phyloP scores from a whole-genome alignment of 2,888 invertebrate genomes.

The Amiota minor region DNA sequence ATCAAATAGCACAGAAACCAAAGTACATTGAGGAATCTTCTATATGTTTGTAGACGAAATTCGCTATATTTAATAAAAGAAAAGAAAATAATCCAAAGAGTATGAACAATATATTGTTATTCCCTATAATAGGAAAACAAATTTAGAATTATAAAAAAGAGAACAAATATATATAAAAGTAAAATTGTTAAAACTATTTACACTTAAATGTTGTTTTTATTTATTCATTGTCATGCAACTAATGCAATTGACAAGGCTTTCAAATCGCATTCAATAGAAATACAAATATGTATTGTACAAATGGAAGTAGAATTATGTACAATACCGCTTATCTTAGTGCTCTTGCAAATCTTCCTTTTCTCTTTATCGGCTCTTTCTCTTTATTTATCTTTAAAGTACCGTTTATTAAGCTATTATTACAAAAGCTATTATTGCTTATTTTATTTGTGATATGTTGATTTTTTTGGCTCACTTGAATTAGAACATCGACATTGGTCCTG shows the following conservation, averaged over 20 bases:
- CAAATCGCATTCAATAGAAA: background rate
- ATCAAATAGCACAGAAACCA: constrained; percentile 14
- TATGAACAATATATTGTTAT: constrained; percentile 6
- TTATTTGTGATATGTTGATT: too few relatives aligned
- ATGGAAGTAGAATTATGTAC: background rate
- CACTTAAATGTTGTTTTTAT: constrained; percentile 4
- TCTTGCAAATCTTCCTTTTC: too few relatives aligned
- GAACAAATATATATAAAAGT: constrained; percentile 19
- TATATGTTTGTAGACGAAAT: background rate
- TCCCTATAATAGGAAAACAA: constrained; percentile 6
- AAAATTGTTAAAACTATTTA: constrained; percentile 6
- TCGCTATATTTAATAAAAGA: constrained; percentile 6
- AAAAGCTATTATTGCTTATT: too few relatives aligned
- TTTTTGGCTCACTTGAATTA: too few relatives aligned
- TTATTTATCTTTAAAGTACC: too few relatives aligned
- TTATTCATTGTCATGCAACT: background rate
- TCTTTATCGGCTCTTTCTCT: too few relatives aligned
- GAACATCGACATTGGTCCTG: background rate
- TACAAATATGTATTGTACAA: background rate
- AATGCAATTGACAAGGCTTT: background rate
- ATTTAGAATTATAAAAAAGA: constrained; percentile 11
- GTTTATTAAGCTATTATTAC: too few relatives aligned
- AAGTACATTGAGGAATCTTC: background rate
- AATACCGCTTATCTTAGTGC: background rate
- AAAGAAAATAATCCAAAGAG: background rate